Evolutionary conservation across 2,888 invertebrate species (phyloP).

Genomic region (Holacanthella duospinosa): DNA sequence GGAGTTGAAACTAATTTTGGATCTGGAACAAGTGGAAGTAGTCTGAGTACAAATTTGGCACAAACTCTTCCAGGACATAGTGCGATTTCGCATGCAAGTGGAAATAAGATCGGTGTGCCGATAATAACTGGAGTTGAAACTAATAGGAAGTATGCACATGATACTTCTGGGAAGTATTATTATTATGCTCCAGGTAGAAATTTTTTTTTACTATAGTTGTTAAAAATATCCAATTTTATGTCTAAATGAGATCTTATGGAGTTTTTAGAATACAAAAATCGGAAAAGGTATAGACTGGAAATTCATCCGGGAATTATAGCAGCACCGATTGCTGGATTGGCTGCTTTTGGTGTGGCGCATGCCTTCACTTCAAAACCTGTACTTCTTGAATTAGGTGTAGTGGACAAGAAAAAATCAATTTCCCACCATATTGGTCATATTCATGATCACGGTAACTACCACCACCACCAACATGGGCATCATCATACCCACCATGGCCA

Average conservation of each 20-base stretch:
- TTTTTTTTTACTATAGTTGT: neutral
- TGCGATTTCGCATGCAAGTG: neutral
- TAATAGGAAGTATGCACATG: neutral
- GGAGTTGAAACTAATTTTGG: neutral
- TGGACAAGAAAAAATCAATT: constrained; percentile 17
- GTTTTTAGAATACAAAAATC: constrained; percentile 17
- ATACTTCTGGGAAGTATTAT: too few species aligned
- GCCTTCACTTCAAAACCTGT: constrained; percentile 28
- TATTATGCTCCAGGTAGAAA: neutral
- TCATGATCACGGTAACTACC: neutral
- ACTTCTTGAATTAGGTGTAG: constrained; percentile 29
- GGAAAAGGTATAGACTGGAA: constrained; percentile 26
- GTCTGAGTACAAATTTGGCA: neutral
- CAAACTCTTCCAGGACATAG: neutral
- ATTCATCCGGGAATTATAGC: constrained; percentile 33
- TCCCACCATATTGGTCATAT: neutral
- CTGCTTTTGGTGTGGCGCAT: constrained; percentile 28
- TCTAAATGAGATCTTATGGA: neutral
- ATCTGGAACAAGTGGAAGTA: neutral
- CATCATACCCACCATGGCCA: neutral
- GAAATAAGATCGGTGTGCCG: neutral
- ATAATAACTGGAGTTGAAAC: neutral
- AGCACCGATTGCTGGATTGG: constrained; percentile 30
- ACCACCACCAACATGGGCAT: neutral
- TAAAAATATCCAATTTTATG: neutral